Evolutionary conservation across 2,888 invertebrate species (phyloP), one percentile per base, ranked within the genome.

Genomic region (Scaptomyza polygonia): DNA sequence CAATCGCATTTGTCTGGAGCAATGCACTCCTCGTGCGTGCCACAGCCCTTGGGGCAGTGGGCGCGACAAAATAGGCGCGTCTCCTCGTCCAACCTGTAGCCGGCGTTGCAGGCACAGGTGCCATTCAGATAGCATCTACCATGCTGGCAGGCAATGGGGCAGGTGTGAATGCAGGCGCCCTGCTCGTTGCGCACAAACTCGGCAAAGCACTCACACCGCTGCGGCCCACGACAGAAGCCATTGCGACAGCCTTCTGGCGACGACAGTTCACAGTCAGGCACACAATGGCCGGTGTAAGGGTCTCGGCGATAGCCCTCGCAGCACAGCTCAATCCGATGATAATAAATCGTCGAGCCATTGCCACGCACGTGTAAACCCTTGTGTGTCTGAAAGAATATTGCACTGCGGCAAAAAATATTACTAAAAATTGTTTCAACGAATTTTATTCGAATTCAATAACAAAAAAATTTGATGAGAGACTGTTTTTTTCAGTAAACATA

Each of bases 261-360:
- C 3, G 56, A 65, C 7, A 40, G 45, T 0, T 55, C 48, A 72
- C 94, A 93, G 14, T 91, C 83, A 0, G 93, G 92, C 39, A 88
- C 71, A 73, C 93, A 93, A 5, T 70, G 91, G 0, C 64, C 48
- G 6, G 91, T 92, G 88, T 94, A 93, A 1, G 92, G 91, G 79
- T 94, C 93, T 5, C 93, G 93, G 53, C 92, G 92, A 90, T 94
- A 96, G 25, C 96, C 96, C 0, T 93, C 92, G 84, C 96, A 96
- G 87, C 96, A 96, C 14, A 94, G 92, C 53, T 94, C 93, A 70
- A 95, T 93, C 71, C 93, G 93, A 79, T 89, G 95, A 95, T 82
- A 90, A 30, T 77, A 85, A 1, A 89, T 80, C 12, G 69, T 88
- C 7, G 90, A 87, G 3, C 90, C 91, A 62, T 91, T 91, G 92